phyloP scores from a whole-genome alignment of 2,113 vertebrate genomes.

The Rhegmatorhina hoffmannsi region DNA sequence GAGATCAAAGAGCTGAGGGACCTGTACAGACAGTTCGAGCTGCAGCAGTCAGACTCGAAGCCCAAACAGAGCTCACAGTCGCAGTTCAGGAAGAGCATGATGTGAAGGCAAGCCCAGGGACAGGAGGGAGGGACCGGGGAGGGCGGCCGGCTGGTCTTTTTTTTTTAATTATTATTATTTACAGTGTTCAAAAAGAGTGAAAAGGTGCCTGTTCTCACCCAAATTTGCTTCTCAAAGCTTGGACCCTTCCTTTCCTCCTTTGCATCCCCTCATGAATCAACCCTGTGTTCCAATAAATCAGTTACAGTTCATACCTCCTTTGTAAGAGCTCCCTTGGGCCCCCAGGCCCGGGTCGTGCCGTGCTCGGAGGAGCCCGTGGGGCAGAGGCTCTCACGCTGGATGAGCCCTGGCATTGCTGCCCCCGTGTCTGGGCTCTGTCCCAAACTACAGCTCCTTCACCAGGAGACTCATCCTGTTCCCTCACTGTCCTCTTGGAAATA shows the following conservation, averaged over 20 bases:
- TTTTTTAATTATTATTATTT: slow-evolving; percentile 23
- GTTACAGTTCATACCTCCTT: neutral
- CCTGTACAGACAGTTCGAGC: slow-evolving; percentile 84
- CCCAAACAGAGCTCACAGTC: slow-evolving; percentile 70
- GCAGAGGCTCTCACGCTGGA: neutral
- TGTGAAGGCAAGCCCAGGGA: slow-evolving; percentile 75
- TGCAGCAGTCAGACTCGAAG: slow-evolving; percentile 71
- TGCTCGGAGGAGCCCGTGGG: neutral
- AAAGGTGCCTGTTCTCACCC: slow-evolving; percentile 50
- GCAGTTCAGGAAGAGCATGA: slow-evolving; percentile 83
- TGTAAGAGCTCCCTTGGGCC: slow-evolving; percentile 16
- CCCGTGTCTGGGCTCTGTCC: neutral
- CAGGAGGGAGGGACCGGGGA: neutral
- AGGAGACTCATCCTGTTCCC: neutral
- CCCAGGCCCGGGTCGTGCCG: neutral
- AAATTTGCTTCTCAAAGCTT: neutral
- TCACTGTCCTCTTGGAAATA: neutral
- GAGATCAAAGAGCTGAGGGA: slow-evolving; percentile 87
- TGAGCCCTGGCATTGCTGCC: slow-evolving; percentile 30
- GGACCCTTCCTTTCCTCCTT: neutral
- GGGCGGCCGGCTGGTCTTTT: neutral
- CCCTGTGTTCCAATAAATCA: neutral
- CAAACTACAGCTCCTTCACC: neutral
- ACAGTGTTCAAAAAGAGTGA: slow-evolving; percentile 37
- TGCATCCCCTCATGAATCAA: neutral